Base-by-base conservation (phyloP, 2,797 vertebrate genomes). In the Platyrinchus mystaceus region DNA sequence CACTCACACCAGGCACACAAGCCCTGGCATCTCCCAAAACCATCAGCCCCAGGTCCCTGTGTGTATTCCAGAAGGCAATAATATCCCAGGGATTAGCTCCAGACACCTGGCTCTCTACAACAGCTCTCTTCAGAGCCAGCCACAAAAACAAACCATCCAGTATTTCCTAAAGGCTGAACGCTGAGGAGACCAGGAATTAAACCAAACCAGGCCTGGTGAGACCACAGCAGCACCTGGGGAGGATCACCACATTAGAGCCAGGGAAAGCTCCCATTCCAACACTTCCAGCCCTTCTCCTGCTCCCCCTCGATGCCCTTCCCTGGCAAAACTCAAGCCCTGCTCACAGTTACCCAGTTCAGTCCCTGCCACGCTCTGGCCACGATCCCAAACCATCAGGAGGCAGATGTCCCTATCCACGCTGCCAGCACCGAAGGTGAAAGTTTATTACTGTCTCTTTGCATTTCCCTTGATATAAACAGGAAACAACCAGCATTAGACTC, bases 341-440 rank as follows among this genome's bases (percentile, higher is more conserved):
- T 85, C 60, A 24, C 52, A 3, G 39, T 18, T 34, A 3, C 71
- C 66, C 39, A 1, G 30, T 9, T 37, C 20, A 55, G 50, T 66
- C 74, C 86, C 77, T 39, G 63, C 44, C 62, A n/a, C 0, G 1
- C 41, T 78, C 82, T 89, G 90, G 90, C 75, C 78, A 23, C 2
- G 0, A 62, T 75, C 84, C 93, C 91, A 87, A 30, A 13, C 60
- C 77, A 30, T 47, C 63, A 30, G 68, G 44, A 14, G 89, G 63
- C 81, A 87, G 70, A 77, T 93, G 94, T 62, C 93, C 82, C 89
- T 4, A 28, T 4, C 39, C 69, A 86, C 36, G 53, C 44, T 96
- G 87, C 95, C 95, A 92, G 77, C 95, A 70, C 11, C 14, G 53
- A 92, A 91, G 95, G 95, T 97, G 95, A 96, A 95, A 96, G 95